phyloP scores from a whole-genome alignment of 2,113 vertebrate genomes.

The Mustelus asterias region DNA sequence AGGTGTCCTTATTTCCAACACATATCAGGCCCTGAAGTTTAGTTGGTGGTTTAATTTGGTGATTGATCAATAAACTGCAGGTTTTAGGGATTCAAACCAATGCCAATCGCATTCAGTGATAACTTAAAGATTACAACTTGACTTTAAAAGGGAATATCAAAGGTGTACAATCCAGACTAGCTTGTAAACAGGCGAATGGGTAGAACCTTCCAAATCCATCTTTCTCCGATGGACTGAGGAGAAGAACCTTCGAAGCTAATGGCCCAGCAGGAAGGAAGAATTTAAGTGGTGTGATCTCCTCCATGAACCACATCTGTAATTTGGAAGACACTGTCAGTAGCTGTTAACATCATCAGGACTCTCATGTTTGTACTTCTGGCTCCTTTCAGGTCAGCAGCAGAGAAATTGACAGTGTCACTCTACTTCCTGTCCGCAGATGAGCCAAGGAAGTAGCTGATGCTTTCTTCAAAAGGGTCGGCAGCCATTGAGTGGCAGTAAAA shows the following conservation, averaged over 20 bases:
- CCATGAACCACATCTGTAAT: neutral
- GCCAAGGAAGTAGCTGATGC: neutral
- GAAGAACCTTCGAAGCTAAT: neutral
- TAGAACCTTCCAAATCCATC: neutral
- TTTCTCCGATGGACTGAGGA: neutral
- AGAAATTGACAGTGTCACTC: neutral
- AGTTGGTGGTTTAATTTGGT: neutral
- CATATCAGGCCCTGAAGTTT: neutral
- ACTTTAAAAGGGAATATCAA: neutral
- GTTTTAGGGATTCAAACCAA: neutral
- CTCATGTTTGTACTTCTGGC: neutral
- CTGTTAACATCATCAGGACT: neutral
- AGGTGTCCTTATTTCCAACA: neutral
- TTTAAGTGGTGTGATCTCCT: neutral
- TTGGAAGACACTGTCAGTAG: neutral
- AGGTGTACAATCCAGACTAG: neutral
- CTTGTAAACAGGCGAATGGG: neutral
- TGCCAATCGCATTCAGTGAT: neutral
- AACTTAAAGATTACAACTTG: neutral
- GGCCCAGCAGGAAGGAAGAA: neutral
- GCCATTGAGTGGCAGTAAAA: neutral
- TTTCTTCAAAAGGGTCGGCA: neutral
- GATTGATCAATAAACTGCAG: neutral
- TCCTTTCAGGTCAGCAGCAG: neutral
- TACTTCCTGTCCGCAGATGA: neutral